Base-by-base conservation (phyloP, 2,888 invertebrate genomes). In the Mythimna vitellina region DNA sequence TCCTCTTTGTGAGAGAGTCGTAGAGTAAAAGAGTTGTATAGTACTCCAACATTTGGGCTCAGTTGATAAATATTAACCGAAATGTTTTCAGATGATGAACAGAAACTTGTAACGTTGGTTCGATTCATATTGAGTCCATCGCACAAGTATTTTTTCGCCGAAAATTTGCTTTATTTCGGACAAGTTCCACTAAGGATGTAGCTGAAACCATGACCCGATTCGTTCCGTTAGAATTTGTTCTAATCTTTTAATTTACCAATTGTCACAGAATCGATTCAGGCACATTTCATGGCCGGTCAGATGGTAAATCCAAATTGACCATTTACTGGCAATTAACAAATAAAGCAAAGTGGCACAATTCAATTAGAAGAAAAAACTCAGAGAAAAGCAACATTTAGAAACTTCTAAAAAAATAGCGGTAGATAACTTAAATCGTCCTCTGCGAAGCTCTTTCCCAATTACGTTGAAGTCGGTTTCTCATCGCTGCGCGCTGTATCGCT, bases 241-340 rank as follows among this genome's bases (percentile, higher is more conserved):
- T 90, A 92, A 93, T 93, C 92, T 88, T 90, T 86, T 90, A 92
- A 92, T 93, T 92, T 88, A 90, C 51, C 57, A 82, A 84, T 89
- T 86, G 83, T 75, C 71, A 70, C 64, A 60, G 70, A 81, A 85
- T 78, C 76, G 76, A 86, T 82, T 80, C 72, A 73, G 61, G 65
- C 51, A 70, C 74, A 61, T 79, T 86, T 80, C 78, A 85, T 73
- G 82, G 81, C 62, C 65, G 74, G 70, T 73, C 63, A 65, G 68
- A 71, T 66, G 60, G 70, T n/a, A 65, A 79, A 82, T 72, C 29
- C 63, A 46, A 46, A 46, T 46, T 46, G 46, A 6, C 46, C 46
- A 46, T 46, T 46, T 46, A 73, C 63, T 70, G 58, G 65, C 81
- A 78, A 87, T 87, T 81, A 86, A 75, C 66, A 49, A 83, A 81